These are phyloP conservation scores for honey bee (Apis mellifera) DNA, from an alignment of 1,140 invertebrate species.

Conservation along the genomic window DNA sequence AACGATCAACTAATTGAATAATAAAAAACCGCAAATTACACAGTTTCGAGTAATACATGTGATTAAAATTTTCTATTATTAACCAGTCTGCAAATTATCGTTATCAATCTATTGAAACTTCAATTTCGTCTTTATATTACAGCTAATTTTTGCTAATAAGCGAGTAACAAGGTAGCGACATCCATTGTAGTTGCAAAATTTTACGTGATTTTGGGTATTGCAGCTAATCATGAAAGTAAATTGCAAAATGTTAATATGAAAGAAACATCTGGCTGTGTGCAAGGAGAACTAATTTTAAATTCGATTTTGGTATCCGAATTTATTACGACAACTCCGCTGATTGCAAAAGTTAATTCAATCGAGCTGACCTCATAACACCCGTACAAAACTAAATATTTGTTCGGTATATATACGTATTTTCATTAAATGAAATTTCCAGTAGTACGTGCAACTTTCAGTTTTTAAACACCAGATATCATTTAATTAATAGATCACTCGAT, in stretches of 20 bases:
- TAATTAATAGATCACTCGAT: not conserved
- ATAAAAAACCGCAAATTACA: too few species aligned
- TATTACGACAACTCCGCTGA: conserved; percentile 19
- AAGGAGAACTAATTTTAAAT: conserved; percentile 43
- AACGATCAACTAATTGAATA: too few species aligned
- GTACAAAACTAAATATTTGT: conserved; percentile 15
- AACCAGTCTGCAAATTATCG: not conserved
- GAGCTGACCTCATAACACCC: not conserved
- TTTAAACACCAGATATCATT: not conserved
- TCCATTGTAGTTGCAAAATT: conserved; percentile 14
- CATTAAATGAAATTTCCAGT: not conserved
- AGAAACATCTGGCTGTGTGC: conserved; percentile 13
- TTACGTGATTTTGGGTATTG: conserved; percentile 17
- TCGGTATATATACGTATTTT: not conserved
- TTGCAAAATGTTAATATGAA: conserved; percentile 37
- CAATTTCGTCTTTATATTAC: not conserved
- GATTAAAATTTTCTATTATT: not conserved
- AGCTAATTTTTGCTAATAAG: conserved; percentile 2
- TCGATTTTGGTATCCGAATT: conserved; percentile 21
- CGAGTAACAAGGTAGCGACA: not conserved
- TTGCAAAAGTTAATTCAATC: conserved; percentile 25
- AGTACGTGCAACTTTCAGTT: not conserved
- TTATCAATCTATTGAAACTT: not conserved
- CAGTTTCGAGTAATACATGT: not conserved
- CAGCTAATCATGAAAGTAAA: conserved; percentile 29